phyloP scores from a whole-genome alignment of 2,888 invertebrate genomes.

The Ectemnius continuus region DNA sequence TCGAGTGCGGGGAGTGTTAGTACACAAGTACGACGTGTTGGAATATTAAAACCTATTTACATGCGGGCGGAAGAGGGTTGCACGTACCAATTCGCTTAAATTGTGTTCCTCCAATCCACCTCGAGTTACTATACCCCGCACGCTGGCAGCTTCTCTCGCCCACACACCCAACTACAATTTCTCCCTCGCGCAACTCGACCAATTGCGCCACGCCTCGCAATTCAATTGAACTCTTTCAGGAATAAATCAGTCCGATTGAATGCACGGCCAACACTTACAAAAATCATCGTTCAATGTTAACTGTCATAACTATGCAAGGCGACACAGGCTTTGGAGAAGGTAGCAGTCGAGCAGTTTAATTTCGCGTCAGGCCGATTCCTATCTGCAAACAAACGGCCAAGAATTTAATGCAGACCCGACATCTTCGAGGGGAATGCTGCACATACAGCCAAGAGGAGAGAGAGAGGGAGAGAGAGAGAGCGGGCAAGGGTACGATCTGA shows the following conservation, averaged over 20 bases:
- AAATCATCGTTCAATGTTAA: not conserved
- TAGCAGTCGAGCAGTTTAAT: not conserved
- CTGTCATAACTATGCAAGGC: not conserved
- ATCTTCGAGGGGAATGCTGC: not conserved
- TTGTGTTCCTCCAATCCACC: slow-evolving; percentile 61
- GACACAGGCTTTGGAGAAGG: too few relatives aligned
- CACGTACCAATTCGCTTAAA: slow-evolving; percentile 63
- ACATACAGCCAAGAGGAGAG: not conserved
- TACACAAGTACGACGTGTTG: slow-evolving; percentile 54
- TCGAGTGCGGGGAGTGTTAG: slow-evolving; percentile 54
- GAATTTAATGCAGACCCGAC: not conserved
- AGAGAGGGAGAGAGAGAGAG: too few relatives aligned
- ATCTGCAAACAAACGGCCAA: not conserved
- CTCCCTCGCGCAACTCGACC: not conserved
- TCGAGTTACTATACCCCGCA: slow-evolving; percentile 32
- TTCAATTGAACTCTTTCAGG: not conserved
- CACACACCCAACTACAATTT: not conserved
- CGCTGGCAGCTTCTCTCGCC: not conserved
- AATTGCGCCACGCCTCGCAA: not conserved
- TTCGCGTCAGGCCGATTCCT: not conserved
- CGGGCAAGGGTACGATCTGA: not conserved
- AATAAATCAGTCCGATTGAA: not conserved
- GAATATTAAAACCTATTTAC: slow-evolving; percentile 69
- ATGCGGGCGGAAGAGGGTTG: slow-evolving; percentile 42
- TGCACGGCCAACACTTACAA: too few relatives aligned